Evolutionary conservation across 2,888 invertebrate species (phyloP).

Genomic region (Patella caerulea): DNA sequence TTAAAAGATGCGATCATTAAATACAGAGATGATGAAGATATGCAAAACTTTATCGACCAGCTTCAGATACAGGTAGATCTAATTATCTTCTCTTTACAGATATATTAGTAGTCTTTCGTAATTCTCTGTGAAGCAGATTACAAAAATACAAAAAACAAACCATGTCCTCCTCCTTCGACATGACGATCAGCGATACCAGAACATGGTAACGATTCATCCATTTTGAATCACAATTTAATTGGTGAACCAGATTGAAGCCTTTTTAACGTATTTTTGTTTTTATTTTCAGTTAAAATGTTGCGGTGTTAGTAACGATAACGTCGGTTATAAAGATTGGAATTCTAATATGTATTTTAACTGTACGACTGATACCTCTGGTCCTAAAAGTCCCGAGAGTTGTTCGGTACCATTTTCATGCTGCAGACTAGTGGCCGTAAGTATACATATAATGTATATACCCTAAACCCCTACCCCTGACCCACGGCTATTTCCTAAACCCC

Average conservation of each 20-base stretch:
- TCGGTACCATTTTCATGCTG: conserved; percentile 39
- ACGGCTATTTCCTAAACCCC: neutral
- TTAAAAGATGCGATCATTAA: conserved; percentile 54
- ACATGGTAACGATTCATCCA: no score
- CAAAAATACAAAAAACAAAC: no score
- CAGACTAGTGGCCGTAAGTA: conserved; percentile 24
- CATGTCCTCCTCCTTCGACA: no score
- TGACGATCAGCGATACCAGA: no score
- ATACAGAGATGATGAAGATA: conserved; percentile 60
- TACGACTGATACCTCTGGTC: neutral
- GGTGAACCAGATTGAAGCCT: no score
- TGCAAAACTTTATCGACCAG: conserved; percentile 56
- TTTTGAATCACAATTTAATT: no score
- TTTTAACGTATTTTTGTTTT: no score
- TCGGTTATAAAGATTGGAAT: conserved; percentile 37
- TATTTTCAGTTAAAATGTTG: conserved; percentile 31
- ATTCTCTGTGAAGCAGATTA: no score
- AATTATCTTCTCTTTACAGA: conserved; percentile 1
- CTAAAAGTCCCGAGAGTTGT: conserved; percentile 27
- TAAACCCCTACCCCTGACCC: no score
- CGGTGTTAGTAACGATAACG: conserved; percentile 34
- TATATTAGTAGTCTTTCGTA: no score
- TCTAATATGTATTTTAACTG: conserved; percentile 35
- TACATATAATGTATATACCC: neutral
- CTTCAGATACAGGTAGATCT: conserved; percentile 56